Evolutionary conservation across 2,888 invertebrate genomes (phyloP), one percentile per base, ranked within the genome.

Genomic region (Drosophila pseudotalamancana): DNA sequence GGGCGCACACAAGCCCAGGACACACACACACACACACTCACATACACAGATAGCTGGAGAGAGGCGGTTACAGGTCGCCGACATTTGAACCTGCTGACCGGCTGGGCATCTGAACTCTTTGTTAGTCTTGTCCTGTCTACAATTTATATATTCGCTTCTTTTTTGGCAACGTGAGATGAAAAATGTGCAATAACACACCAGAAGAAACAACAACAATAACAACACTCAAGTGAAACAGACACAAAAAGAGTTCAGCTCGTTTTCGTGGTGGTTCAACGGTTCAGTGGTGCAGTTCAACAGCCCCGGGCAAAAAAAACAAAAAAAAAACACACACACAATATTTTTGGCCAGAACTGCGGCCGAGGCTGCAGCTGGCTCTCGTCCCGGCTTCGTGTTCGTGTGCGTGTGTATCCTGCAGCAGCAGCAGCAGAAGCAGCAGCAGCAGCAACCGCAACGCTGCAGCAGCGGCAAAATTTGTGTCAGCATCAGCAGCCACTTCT

Each of bases 391-490:
- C 75, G 77, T 54, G 51, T 66, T 49, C 35, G 31, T 34, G 37
- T 43, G 46, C 42, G 54, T 67, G 56, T 70, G 56, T 69, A 70
- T 76, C 51, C 60, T 72, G 68, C 72, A 79, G 78, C 80, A 80
- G 75, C 66, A 79, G 77, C 66, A 79, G 76, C 79, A 60, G 49
- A 88, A 87, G 84, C 64, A 61, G 6, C 54, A 51, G 19, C 48
- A 54, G 27, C 63, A 79, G 77, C 65, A 61, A 73, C 75, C 74
- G 82, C 77, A 65, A 64, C 69, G 77, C 73, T 77, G 78, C 78
- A 79, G 75, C 73, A 77, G 78, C 78, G 80, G 75, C 79, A 61
- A 48, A 80, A 81, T 77, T 72, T 88, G 82, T 87, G 87, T 88
- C 87, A 87, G 84, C 83, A 85, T 49, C 66, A 63, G 11, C 62